Conservation (phyloP, 92 coral and sea anemone genomes). For the Diadumene lineata region DNA sequence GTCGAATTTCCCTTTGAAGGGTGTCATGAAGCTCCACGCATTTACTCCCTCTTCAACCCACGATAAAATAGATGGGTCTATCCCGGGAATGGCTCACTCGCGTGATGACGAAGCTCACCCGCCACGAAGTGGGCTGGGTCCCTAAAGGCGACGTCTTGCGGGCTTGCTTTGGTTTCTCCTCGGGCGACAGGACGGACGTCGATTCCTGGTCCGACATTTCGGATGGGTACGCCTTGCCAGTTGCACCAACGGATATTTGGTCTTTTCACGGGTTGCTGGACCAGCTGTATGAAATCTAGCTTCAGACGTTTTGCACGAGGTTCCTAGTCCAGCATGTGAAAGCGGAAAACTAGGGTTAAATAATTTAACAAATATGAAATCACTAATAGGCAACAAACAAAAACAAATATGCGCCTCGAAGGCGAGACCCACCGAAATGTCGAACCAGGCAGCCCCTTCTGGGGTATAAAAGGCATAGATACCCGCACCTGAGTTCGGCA, state of each 20-base stretch:
- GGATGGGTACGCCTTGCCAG: slow-evolving; percentile 56
- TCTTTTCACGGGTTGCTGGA: not conserved
- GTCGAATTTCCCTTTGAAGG: slow-evolving; percentile 59
- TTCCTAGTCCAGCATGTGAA: not conserved
- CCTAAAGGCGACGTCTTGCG: slow-evolving; percentile 31
- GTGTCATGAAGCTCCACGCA: slow-evolving; percentile 35
- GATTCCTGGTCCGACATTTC: slow-evolving; percentile 50
- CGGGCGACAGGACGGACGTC: slow-evolving; percentile 34
- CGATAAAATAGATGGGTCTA: not conserved
- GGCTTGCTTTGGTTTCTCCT: slow-evolving; percentile 28
- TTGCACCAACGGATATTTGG: slow-evolving; percentile 56
- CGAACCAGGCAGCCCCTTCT: slow-evolving; percentile 56
- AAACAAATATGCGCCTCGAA: not conserved
- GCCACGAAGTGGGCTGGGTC: slow-evolving; percentile 48
- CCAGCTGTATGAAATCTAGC: not conserved
- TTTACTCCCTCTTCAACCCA: slow-evolving; percentile 34
- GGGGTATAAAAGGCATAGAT: slow-evolving; percentile 39
- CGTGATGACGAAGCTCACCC: slow-evolving; percentile 34
- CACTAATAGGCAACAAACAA: slow-evolving; percentile 18
- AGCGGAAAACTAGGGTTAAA: not conserved
- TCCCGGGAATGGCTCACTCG: slow-evolving; percentile 27
- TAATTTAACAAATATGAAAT: too few relatives aligned
- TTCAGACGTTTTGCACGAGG: slow-evolving; percentile 36
- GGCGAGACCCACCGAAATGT: slow-evolving; percentile 44
- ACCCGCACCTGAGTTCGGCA: slow-evolving; percentile 31